Conservation (phyloP, 2,113 vertebrate genomes). For the Pycnonotus jocosus region DNA sequence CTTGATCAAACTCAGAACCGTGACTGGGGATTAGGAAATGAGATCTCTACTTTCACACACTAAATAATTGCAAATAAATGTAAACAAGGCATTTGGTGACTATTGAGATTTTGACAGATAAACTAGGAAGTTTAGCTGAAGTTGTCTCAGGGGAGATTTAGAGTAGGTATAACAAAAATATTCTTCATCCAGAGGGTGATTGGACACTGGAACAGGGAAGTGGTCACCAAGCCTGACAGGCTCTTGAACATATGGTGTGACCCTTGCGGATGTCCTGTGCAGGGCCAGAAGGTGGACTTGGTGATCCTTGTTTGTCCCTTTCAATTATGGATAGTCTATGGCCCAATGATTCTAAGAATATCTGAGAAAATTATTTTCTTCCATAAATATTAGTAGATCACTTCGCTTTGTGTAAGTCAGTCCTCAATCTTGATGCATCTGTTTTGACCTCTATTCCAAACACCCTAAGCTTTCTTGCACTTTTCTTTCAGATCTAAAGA, state of each 20-base stretch:
- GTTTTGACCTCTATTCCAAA: background rate
- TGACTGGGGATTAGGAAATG: background rate
- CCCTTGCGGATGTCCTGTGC: background rate
- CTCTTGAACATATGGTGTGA: background rate
- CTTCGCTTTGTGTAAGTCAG: background rate
- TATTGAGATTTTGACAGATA: background rate
- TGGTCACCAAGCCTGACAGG: background rate
- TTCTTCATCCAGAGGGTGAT: background rate
- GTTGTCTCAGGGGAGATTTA: background rate
- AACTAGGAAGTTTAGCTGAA: background rate
- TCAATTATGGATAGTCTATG: background rate
- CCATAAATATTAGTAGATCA: background rate
- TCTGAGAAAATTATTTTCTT: background rate
- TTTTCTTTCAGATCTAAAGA: background rate
- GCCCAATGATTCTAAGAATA: background rate
- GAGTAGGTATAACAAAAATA: background rate
- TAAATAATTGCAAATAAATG: background rate
- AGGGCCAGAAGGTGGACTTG: background rate
- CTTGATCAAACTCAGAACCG: background rate
- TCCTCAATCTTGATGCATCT: background rate
- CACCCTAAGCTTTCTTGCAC: fast-evolving
- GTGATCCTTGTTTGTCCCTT: background rate
- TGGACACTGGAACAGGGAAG: background rate
- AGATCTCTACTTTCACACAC: background rate
- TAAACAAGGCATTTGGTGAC: background rate